Evolutionary conservation across 2,113 vertebrate species (phyloP), one percentile per base, ranked within the genome.

Genomic region (Eidolon helvum): DNA sequence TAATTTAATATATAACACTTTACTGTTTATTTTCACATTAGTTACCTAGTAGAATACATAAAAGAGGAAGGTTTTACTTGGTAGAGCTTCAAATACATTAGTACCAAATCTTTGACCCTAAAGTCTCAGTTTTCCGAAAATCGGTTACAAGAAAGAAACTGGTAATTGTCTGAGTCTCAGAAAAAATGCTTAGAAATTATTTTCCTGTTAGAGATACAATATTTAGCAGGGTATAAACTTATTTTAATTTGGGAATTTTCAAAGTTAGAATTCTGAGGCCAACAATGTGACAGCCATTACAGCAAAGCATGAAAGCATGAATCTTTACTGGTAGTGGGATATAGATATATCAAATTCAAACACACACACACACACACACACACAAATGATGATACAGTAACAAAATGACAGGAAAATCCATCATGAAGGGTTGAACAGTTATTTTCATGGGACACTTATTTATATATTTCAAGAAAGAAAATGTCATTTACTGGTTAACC

Each of bases 401-500:
- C 55, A 95, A n/a, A 77, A 86, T 75, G 90, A 78, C 92, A 94
- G 86, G 80, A 90, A 77, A 92, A 96, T 93, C 71, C 72, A 96
- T 91, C 95, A 94, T 28, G 45, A 87, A 78, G 14, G 5, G 10
- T 16, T 68, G 57, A 72, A 18, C 40, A 71, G 59, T 43, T 78
- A 80, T 96, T 92, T 96, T 77, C 1, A 0, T 61, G 38, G 94
- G 80, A 94, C 40, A 18, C 35, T 96, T 92, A 83, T 95, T 94
- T 92, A 48, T 55, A 50, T 63, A 89, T 87, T 48, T 75, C 30
- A 53, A 89, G 72, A 89, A 82, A 95, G 74, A 40, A 90, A 88
- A 22, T 86, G 48, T 72, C 38, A 40, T 82, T 96, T 89, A 86
- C 77, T 66, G 10, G 55, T 90, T 96, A 96, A 94, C 77, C 87